phyloP scores from a whole-genome alignment of 2,113 vertebrate genomes.

The Hymenochirus boettgeri region DNA sequence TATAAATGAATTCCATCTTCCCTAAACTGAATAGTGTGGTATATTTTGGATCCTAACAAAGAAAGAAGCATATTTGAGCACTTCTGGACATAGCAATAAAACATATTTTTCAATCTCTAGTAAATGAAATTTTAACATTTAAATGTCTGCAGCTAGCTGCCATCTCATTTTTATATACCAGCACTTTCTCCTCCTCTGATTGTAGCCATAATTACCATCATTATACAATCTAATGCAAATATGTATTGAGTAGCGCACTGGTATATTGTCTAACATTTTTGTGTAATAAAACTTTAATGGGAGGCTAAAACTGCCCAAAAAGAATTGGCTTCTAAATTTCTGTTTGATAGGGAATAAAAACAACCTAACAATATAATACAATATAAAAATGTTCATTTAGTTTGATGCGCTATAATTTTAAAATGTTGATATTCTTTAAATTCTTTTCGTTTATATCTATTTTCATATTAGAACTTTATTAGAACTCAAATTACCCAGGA shows the following conservation, averaged over 20 bases:
- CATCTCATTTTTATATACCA: slow-evolving; percentile 18
- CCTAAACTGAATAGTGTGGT: not conserved
- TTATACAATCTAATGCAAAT: slow-evolving; percentile 14
- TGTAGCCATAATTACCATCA: slow-evolving; percentile 14
- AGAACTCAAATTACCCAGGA: too few relatives aligned
- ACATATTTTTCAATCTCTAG: too few relatives aligned
- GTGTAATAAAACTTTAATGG: slow-evolving; percentile 14
- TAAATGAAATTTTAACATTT: not conserved
- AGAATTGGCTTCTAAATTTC: not conserved
- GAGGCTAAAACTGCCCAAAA: not conserved
- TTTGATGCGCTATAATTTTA: too few relatives aligned
- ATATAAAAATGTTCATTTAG: too few relatives aligned
- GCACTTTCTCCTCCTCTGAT: not conserved
- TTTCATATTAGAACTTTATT: too few relatives aligned
- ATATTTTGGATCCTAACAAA: not conserved
- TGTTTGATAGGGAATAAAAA: not conserved
- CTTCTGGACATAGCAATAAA: too few relatives aligned
- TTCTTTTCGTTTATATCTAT: too few relatives aligned
- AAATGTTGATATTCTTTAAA: too few relatives aligned
- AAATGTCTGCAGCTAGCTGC: slow-evolving; percentile 17
- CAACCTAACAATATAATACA: too few relatives aligned
- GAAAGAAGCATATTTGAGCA: too few relatives aligned
- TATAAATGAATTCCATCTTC: too few relatives aligned
- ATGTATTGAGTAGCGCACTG: slow-evolving; percentile 7
- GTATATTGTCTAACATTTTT: slow-evolving; percentile 13